Percentiles rank a stretch among this genome's conserved stretches.
Evolutionary conservation across 2,113 vertebrate species (phyloP).

Genomic region (Eretmochelys imbricata): DNA sequence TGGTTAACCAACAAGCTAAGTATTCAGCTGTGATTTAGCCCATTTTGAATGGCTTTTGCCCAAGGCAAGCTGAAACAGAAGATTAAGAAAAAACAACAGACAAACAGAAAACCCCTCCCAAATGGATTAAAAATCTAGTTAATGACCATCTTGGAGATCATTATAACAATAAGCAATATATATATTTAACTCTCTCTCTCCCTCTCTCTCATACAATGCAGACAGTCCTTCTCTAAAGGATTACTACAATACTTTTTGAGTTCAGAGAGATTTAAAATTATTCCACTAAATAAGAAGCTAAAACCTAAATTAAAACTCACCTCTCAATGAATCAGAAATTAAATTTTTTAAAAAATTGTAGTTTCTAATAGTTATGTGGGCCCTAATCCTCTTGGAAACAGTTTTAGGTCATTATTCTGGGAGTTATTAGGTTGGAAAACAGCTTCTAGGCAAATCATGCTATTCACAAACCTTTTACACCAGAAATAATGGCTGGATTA

Average conservation of each 20-base stretch:
- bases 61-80: constrained; percentile 16
- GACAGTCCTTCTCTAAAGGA: constrained; percentile 33
- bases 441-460: constrained; percentile 81
- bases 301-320: constrained; percentile 59
- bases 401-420: constrained; percentile 77
- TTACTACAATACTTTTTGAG: constrained; percentile 32
- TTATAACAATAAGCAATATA: constrained; percentile 7
- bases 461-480: constrained; percentile 81
- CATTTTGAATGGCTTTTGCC: constrained; percentile 16
- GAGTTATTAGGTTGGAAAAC: constrained; percentile 84
- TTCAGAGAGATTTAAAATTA: constrained; percentile 54
- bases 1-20: constrained; percentile 45
- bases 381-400: constrained; percentile 73
- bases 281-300: constrained; percentile 59
- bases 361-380: constrained; percentile 55
- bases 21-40: constrained; percentile 39
- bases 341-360: constrained; percentile 42
- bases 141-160: constrained; percentile 45
- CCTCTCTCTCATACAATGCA: not conserved
- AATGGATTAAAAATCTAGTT: constrained; percentile 40
- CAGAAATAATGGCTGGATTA: constrained; percentile 83
- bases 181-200: not conserved
- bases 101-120: not conserved
- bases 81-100: constrained; percentile 25
- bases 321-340: constrained; percentile 51